phyloP scores from a whole-genome alignment of 1,140 invertebrate genomes.

The Caenorhabditis latens region DNA sequence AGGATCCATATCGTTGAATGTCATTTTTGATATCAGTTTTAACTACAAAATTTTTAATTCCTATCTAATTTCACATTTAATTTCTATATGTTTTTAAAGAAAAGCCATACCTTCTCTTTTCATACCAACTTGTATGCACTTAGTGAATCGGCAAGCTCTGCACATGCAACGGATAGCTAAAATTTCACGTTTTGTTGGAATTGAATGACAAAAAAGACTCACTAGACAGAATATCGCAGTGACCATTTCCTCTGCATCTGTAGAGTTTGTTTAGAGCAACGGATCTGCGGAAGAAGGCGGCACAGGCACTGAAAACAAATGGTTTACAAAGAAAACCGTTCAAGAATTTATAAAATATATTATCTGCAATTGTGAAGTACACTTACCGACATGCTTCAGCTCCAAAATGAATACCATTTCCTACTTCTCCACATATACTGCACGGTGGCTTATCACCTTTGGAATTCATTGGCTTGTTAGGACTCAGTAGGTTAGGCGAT shows the following conservation, averaged over 20 bases:
- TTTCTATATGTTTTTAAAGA: too few relatives aligned
- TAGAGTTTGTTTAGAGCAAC: conserved; percentile 56
- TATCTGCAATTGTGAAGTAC: too few relatives aligned
- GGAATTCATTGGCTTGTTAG: neutral
- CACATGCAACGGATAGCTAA: conserved; percentile 37
- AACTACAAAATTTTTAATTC: neutral
- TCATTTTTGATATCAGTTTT: too few relatives aligned
- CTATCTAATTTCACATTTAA: too few relatives aligned
- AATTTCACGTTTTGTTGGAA: neutral
- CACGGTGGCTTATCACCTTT: conserved; percentile 22
- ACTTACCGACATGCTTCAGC: conserved; percentile 41
- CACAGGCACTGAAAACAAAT: conserved; percentile 49
- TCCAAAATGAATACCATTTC: conserved; percentile 60
- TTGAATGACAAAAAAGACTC: neutral
- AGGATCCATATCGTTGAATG: too few relatives aligned
- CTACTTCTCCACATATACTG: conserved; percentile 57
- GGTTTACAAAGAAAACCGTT: neutral
- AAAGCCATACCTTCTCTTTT: neutral
- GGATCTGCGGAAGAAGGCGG: conserved; percentile 59
- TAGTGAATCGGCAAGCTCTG: conserved; percentile 9
- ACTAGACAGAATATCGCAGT: conserved; percentile 53
- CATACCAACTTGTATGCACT: conserved; percentile 22
- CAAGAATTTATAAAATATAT: neutral
- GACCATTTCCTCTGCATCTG: conserved; percentile 43
- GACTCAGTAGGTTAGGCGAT: too few relatives aligned